Percentiles rank a stretch among this genome's conserved stretches.
Evolutionary conservation across 2,888 invertebrate species (phyloP).

Genomic region (Noctua fimbriata): DNA sequence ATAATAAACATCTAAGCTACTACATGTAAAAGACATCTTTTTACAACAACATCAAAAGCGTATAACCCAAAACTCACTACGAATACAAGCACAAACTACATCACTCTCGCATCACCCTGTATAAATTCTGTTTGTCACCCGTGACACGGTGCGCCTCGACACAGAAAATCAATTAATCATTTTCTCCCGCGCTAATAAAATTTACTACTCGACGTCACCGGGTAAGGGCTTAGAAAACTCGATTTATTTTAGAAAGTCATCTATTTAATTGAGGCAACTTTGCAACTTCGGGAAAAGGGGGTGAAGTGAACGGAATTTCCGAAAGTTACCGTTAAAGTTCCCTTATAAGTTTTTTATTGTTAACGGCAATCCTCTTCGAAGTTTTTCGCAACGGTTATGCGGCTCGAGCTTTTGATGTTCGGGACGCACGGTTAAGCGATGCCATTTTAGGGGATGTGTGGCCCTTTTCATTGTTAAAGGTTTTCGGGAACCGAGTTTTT

Average conservation of each 20-base stretch:
- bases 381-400: constrained; percentile 61
- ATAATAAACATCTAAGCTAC: not conserved
- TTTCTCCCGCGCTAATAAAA: constrained; percentile 76
- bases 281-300: constrained; percentile 70
- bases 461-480: constrained; percentile 42
- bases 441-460: constrained; percentile 49
- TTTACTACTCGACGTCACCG: constrained; percentile 77
- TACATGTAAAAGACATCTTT: not conserved
- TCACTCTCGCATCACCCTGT: constrained; percentile 66
- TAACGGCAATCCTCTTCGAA: constrained; percentile 62
- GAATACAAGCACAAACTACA: constrained; percentile 24
- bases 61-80: not conserved
- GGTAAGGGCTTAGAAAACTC: constrained; percentile 69
- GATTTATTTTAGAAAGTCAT: constrained; percentile 77
- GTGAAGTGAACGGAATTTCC: constrained; percentile 57
- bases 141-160: constrained; percentile 67
- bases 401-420: constrained; percentile 62
- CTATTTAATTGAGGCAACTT: constrained; percentile 77
- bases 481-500: constrained; percentile 20
- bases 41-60: not conserved
- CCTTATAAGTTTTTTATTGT: constrained; percentile 70
- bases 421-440: constrained; percentile 50
- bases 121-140: constrained; percentile 75
- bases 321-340: constrained; percentile 61
- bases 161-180: constrained; percentile 77